Evolutionary conservation across 2,797 vertebrate genomes (phyloP), one percentile per base, ranked within the genome.

Genomic region (Coranthus polyacanthus): DNA sequence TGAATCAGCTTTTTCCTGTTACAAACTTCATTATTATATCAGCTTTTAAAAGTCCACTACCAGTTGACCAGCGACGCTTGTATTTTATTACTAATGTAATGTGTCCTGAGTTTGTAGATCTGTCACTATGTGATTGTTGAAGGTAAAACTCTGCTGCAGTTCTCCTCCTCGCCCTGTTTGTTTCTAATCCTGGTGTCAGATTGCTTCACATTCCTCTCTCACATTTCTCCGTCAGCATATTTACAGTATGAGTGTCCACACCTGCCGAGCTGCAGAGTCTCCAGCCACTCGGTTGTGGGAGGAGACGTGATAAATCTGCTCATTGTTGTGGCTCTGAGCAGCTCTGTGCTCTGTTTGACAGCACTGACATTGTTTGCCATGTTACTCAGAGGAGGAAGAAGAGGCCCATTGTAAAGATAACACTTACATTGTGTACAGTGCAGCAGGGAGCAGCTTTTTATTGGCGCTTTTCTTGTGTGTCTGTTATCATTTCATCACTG

Each of bases 211-310:
- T 84, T 79, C 76, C 32, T 72, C 18, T 15, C 54, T 70, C 62
- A 62, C 47, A 71, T 39, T 59, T 65, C 53, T 15, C 70, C 38
- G 51, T 61, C 26, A 45, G 65, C 16, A 47, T 62, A 62, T 71
- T 59, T 80, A 83, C 83, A 74, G 69, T 72, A 38, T 0, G 21
- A 72, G 59, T 32, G 41, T 46, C 57, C 72, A 74, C 80, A 81
- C 80, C 75, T 78, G 85, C 72, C 2, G 12, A 32, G 56, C 59
- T 38, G 72, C 61, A 60, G 46, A 69, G 65, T 61, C 52, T 64
- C 39, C 10, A 12, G 41, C 46, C 32, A 17, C 44, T 45, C 57
- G 21, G 64, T 66, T 16, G 53, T 50, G 43, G 53, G 67, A 66
- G 54, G 46, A 26, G 24, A 26, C 24, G 17, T 41, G 52, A 78